Conservation (phyloP, 2,113 vertebrate species). For the Sebastes schlegelii region DNA sequence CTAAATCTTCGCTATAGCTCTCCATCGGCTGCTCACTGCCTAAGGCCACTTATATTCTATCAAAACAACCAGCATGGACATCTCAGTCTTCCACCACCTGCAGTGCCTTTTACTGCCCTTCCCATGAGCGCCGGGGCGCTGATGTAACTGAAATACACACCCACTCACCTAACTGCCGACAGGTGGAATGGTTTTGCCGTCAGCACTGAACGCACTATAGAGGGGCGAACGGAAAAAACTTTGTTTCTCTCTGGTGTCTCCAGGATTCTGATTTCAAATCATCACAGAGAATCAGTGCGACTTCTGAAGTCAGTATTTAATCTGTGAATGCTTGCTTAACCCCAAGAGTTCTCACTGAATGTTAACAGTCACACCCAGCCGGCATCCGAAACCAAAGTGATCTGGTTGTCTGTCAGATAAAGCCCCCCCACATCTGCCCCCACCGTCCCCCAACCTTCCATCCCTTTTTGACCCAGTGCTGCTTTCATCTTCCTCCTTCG, state of each 20-base stretch:
- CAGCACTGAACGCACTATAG: conserved; percentile 32
- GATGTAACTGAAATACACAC: conserved; percentile 57
- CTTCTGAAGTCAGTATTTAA: conserved; percentile 71
- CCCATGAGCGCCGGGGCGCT: conserved; percentile 14
- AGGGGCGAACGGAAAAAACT: conserved; percentile 24
- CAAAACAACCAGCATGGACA: conserved; percentile 44
- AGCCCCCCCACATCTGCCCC: conserved; percentile 26
- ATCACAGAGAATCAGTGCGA: conserved; percentile 59
- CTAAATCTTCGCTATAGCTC: conserved; percentile 47
- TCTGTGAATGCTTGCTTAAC: conserved; percentile 61
- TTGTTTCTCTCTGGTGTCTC: conserved; percentile 41
- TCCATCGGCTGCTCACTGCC: conserved; percentile 44
- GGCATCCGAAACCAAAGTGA: conserved; percentile 49
- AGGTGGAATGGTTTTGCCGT: conserved; percentile 42
- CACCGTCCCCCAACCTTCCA: conserved; percentile 15
- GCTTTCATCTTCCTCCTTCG: conserved; percentile 72
- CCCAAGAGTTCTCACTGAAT: conserved; percentile 38
- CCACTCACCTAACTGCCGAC: conserved; percentile 28
- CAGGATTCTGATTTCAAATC: conserved; percentile 60
- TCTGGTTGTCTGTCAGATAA: conserved; percentile 53
- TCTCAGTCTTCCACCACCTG: conserved; percentile 47
- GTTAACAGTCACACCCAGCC: conserved; percentile 47
- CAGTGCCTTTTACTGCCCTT: conserved; percentile 52
- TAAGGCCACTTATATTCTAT: conserved; percentile 62
- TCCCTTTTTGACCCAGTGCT: conserved; percentile 54